Evolutionary conservation across 2,113 vertebrate genomes (phyloP).

Genomic region (Ahaetulla prasina): DNA sequence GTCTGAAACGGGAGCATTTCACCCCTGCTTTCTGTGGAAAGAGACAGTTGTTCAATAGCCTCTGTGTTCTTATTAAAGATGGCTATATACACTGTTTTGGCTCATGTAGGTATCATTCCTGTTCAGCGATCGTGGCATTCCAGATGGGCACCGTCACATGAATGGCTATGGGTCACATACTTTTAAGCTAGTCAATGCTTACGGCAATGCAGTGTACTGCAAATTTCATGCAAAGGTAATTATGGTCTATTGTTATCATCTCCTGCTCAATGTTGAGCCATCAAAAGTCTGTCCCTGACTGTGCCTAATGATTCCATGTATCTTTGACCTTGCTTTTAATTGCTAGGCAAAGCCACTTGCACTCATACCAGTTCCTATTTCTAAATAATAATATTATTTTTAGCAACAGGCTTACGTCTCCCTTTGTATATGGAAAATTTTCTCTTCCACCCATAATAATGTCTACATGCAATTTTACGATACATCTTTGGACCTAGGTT

Average conservation of each 20-base stretch:
- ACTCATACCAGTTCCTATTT: neutral
- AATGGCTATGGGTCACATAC: constrained; percentile 95
- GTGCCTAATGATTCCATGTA: neutral
- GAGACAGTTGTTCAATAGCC: neutral
- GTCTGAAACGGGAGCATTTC: too few species aligned
- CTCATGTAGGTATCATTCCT: constrained; percentile 83
- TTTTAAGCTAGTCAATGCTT: constrained; percentile 87
- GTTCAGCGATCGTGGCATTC: constrained; percentile 93
- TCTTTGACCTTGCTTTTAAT: neutral
- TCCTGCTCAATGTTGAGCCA: neutral
- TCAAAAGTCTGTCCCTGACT: neutral
- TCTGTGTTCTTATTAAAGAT: neutral
- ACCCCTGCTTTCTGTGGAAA: too few species aligned
- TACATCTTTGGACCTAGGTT: neutral
- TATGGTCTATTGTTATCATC: neutral
- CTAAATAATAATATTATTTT: neutral
- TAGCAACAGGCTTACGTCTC: neutral
- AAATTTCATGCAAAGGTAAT: constrained; percentile 95
- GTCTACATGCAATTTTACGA: neutral
- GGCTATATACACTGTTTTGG: neutral
- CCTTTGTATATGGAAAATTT: neutral
- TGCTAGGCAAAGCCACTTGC: neutral
- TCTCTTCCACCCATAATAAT: neutral
- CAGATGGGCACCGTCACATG: constrained; percentile 89
- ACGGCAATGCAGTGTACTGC: constrained; percentile 80